Evolutionary conservation across 2,888 invertebrate genomes (phyloP).

Genomic region (Patella ulyssiponensis): DNA sequence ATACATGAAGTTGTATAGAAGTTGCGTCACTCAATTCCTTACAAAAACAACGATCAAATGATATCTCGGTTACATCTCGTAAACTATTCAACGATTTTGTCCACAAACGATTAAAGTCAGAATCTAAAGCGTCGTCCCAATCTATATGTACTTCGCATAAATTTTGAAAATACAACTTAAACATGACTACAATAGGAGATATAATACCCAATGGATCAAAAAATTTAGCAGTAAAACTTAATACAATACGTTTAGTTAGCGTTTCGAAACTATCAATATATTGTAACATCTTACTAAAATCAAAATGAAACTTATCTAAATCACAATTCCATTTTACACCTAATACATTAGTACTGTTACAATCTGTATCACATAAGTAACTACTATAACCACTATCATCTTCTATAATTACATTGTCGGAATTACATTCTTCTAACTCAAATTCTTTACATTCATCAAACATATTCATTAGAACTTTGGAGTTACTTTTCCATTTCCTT

Average conservation of each 20-base stretch:
- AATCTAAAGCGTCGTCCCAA: neutral
- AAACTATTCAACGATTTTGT: neutral
- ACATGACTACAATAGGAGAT: neutral
- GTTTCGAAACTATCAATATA: neutral
- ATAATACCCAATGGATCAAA: neutral
- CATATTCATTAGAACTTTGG: neutral
- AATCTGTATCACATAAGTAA: neutral
- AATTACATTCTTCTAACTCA: neutral
- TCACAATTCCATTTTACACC: neutral
- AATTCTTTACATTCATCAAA: neutral
- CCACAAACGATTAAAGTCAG: neutral
- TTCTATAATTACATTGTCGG: neutral
- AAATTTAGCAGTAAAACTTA: neutral
- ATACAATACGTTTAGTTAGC: neutral
- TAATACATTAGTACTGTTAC: neutral
- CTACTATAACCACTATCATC: neutral
- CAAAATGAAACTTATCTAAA: conserved; percentile 1
- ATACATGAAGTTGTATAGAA: neutral
- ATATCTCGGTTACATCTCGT: neutral
- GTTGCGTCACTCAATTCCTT: neutral
- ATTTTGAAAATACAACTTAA: neutral
- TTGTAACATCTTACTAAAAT: neutral
- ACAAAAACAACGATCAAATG: neutral
- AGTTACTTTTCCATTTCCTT: neutral
- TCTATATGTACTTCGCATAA: neutral